Conservation (phyloP, 2,888 invertebrate genomes). For the Rhabditoides inermis region DNA sequence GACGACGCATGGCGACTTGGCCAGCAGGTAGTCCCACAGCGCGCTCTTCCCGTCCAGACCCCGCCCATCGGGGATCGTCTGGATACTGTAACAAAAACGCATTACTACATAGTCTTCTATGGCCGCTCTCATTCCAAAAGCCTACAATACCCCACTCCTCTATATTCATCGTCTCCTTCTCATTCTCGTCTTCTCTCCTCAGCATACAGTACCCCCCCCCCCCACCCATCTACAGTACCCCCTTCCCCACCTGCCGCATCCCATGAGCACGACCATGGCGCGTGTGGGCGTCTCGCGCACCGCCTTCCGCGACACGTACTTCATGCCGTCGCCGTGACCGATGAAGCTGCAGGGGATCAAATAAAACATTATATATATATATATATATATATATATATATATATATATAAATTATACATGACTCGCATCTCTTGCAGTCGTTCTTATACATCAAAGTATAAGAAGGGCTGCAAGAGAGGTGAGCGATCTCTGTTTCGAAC, state of each 20-base stretch:
- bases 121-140: too few species aligned
- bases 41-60: conserved; percentile 37
- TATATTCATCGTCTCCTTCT: too few species aligned
- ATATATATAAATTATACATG: too few species aligned
- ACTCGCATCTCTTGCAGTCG: too few species aligned
- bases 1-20: conserved; percentile 40
- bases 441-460: too few species aligned
- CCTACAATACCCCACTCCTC: not conserved
- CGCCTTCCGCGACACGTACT: conserved; percentile 12
- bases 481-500: not conserved
- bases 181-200: too few species aligned
- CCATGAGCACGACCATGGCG: conserved; percentile 42
- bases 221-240: not conserved
- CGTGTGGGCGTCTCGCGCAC: conserved; percentile 36
- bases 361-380: conserved; percentile 1
- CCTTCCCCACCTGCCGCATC: conserved; percentile 33
- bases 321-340: conserved; percentile 30
- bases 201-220: too few species aligned
- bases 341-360: conserved; percentile 33
- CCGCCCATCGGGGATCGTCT: conserved; percentile 33
- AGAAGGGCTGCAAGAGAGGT: not conserved
- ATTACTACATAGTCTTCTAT: not conserved
- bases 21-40: conserved; percentile 37
- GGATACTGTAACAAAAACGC: conserved; percentile 17
- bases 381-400: too few species aligned